Base-by-base conservation (phyloP, 2,797 vertebrate species). In the Cynodonichthys magdalenae region DNA sequence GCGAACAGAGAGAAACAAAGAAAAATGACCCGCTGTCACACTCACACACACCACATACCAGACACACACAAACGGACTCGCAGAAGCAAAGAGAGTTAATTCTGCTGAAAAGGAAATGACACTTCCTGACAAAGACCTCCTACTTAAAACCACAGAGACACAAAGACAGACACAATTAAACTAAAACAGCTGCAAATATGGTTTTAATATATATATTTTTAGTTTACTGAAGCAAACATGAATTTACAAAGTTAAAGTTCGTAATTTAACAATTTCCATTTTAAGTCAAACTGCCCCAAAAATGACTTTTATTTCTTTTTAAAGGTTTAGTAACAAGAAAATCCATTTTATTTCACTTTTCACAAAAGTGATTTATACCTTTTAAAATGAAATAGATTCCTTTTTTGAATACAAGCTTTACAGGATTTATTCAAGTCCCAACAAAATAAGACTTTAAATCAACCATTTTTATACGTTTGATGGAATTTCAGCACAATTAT, bases 71-170 rank as follows among this genome's bases (percentile, higher is more conserved):
- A 50, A 39, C 19, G 4, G 9, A 64, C 55, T 50, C n/a, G 48
- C 10, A 60, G 9, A 53, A 0, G 31, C n/a, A 69, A 2, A 36
- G 10, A 7, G 53, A 29, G 69, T 31, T 1, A 44, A 50, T 74
- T 75, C 53, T 75, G 36, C 0, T 42, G 75, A 72, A 83, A 71
- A 79, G 85, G 82, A 89, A 87, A 78, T 71, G 47, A 0, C 0
- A 59, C 54, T 87, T 87, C 73, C 82, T 82, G 83, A 64, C 49
- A 77, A 34, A 61, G 74, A 80, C 70, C 60, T 77, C 70, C 77
- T 2, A 53, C 80, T 71, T 53, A 31, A 83, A 80, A 69, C 82
- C 81, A 39, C 53, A 45, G 45, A 34, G 15, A 39, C 79, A 46
- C 27, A 17, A 27, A 56, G 29, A 27, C 10, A 63, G 27, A 1